Percentiles rank a stretch among this genome's conserved stretches.
Conservation (phyloP, 2,797 vertebrate genomes). For the Hippoglossus hippoglossus region DNA sequence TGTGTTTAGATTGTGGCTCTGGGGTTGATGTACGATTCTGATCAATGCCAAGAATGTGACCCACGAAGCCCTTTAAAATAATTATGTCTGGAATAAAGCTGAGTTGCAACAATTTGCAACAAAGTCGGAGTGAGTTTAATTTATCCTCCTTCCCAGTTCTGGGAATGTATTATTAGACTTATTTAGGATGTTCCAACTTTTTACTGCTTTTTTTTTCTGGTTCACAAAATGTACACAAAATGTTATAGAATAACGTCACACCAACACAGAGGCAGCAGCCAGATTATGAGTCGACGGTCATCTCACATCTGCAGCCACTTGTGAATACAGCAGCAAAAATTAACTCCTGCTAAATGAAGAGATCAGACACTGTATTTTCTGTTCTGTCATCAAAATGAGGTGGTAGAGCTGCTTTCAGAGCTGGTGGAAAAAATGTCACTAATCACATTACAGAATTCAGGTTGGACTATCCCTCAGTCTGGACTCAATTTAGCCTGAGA, state of each 20-base stretch:
- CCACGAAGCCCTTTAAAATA: not conserved
- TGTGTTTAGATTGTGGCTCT: constrained; percentile 7
- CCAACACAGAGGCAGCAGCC: constrained; percentile 2
- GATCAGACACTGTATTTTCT: constrained; percentile 32
- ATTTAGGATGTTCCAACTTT: not conserved
- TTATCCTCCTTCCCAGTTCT: not conserved
- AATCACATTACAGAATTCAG: not conserved
- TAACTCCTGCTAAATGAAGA: constrained; percentile 16
- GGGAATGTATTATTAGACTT: not conserved
- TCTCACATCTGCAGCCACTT: constrained; percentile 46
- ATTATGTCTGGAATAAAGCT: not conserved
- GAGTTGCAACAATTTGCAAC: not conserved
- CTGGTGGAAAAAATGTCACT: constrained; percentile 4
- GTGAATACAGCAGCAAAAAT: constrained; percentile 31
- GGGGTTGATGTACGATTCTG: not conserved
- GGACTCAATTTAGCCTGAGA: not conserved
- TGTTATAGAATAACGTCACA: constrained; percentile 5
- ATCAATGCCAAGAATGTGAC: constrained; percentile 18
- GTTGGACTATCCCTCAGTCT: not conserved
- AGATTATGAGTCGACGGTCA: constrained; percentile 1
- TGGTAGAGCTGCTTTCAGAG: not conserved
- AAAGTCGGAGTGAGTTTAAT: not conserved
- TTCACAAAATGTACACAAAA: no score
- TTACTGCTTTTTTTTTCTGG: constrained; percentile 6
- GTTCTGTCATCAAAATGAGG: not conserved